These are phyloP conservation scores for Mirza zaza DNA, from an alignment of 2,113 vertebrate genomes.

Conservation along the genomic window DNA sequence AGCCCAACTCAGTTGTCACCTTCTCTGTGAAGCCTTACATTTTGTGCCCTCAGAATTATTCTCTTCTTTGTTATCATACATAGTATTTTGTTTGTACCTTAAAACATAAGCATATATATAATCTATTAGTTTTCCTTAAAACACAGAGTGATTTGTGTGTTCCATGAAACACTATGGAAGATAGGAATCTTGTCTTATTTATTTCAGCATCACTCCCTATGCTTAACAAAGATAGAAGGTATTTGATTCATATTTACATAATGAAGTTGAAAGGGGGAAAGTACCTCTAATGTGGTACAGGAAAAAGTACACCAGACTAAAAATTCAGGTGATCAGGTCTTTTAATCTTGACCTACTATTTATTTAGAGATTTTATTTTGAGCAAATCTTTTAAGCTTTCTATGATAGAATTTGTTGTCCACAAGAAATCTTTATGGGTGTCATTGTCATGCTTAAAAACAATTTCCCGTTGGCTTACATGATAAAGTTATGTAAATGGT, in stretches of 20 bases:
- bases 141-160: background rate
- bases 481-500: background rate
- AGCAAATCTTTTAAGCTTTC: constrained; percentile 7
- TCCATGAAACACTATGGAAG: background rate
- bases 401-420: background rate
- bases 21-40: background rate
- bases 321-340: background rate
- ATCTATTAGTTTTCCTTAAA: background rate
- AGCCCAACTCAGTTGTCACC: background rate
- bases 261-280: background rate
- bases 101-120: background rate
- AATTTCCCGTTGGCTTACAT: background rate
- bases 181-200: constrained; percentile 1
- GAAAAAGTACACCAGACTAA: background rate
- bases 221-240: background rate
- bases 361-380: background rate
- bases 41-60: constrained; percentile 25
- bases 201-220: background rate
- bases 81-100: constrained; percentile 9
- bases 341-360: background rate
- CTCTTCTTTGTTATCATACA: background rate
- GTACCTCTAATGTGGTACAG: background rate
- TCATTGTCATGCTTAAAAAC: background rate
- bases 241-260: constrained; percentile 13
- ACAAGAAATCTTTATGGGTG: constrained; percentile 20